Evolutionary conservation across 2,888 invertebrate species (phyloP).

Genomic region (Synergus itoensis): DNA sequence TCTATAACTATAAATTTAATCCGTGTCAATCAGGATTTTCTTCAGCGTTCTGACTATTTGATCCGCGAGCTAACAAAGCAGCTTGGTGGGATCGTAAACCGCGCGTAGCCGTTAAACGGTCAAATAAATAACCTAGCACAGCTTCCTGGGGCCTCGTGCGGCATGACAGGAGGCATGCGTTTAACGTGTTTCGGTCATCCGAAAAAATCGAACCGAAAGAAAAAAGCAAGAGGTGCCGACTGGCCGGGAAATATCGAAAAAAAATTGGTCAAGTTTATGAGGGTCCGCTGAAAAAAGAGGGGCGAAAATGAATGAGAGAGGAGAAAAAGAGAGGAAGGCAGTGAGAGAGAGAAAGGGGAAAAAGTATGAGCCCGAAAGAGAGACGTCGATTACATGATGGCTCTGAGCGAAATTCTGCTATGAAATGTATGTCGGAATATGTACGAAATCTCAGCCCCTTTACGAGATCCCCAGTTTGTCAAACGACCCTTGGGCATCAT

Average conservation of each 20-base stretch:
- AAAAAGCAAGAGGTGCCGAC: not conserved
- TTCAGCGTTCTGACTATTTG: not conserved
- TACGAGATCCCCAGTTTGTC: constrained; percentile 71
- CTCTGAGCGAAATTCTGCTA: constrained; percentile 28
- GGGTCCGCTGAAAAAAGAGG: constrained; percentile 39
- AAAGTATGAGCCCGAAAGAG: constrained; percentile 15
- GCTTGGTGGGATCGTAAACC: constrained; percentile 47
- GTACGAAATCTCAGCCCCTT: constrained; percentile 57
- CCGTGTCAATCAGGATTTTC: constrained; percentile 36
- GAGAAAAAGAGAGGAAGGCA: constrained; percentile 27
- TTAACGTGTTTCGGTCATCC: constrained; percentile 23
- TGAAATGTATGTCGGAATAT: constrained; percentile 55
- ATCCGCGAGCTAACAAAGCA: constrained; percentile 28
- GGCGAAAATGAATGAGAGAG: constrained; percentile 42
- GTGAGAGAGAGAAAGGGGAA: not conserved
- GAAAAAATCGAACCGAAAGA: constrained; percentile 23
- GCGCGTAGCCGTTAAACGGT: constrained; percentile 58
- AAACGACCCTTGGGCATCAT: constrained; percentile 74
- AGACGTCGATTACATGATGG: constrained; percentile 15
- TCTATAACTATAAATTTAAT: not conserved
- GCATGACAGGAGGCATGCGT: constrained; percentile 51
- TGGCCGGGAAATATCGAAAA: constrained; percentile 34
- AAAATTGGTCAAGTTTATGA: constrained; percentile 48
- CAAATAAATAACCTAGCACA: constrained; percentile 61
- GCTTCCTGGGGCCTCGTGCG: constrained; percentile 52